Percentiles rank a stretch among this genome's conserved stretches.
Evolutionary conservation across 2,888 invertebrate species (phyloP).

Genomic region (Acanthosepion esculentum): DNA sequence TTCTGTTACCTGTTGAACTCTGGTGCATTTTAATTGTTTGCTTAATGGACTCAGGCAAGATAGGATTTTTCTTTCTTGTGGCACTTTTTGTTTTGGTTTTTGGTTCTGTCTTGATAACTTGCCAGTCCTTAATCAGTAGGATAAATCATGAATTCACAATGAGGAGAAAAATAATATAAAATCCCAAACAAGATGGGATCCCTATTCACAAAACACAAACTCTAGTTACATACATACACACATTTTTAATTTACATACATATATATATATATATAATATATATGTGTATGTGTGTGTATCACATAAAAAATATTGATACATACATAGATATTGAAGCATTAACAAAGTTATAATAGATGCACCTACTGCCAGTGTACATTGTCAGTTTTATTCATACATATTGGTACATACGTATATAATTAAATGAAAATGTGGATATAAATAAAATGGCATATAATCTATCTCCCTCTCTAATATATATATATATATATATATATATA

Average conservation of each 20-base stretch:
- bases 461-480: background rate
- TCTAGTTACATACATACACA: no score
- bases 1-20: background rate
- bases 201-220: background rate
- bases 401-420: background rate
- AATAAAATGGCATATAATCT: background rate
- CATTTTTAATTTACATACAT: background rate
- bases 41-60: background rate
- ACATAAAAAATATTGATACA: no score
- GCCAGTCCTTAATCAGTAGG: background rate
- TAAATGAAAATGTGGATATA: background rate
- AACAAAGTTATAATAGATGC: no score
- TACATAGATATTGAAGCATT: no score
- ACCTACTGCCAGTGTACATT: no score
- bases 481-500: background rate
- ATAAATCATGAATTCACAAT: background rate
- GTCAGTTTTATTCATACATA: background rate
- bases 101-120: background rate
- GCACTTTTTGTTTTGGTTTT: background rate
- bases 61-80: background rate
- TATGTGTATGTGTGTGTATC: no score
- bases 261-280: background rate
- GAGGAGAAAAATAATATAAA: background rate
- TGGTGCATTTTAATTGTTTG: background rate
- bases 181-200: background rate